phyloP scores from a whole-genome alignment of 2,113 vertebrate species.

The Mesoclemmys tuberculata region DNA sequence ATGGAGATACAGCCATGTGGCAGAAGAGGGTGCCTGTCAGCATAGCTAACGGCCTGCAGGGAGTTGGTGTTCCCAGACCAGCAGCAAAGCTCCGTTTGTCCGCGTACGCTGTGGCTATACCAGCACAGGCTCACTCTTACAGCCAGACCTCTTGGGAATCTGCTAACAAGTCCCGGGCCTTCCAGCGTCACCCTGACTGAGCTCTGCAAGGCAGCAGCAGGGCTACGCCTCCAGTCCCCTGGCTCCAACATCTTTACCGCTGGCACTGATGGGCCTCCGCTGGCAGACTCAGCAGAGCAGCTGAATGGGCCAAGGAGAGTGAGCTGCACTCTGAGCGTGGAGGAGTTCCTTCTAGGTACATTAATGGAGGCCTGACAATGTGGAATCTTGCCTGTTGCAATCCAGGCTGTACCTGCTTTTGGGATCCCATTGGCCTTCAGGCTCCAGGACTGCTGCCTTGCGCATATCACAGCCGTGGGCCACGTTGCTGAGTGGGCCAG shows the following conservation, averaged over 20 bases:
- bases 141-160: not conserved
- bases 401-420: not conserved
- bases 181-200: not conserved
- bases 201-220: not conserved
- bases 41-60: not conserved
- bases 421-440: not conserved
- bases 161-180: not conserved
- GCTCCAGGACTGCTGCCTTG: not conserved
- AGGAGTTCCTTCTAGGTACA: not conserved
- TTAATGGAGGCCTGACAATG: not conserved
- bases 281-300: not conserved
- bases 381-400: not conserved
- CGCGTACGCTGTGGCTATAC: not conserved
- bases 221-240: not conserved
- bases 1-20: not conserved
- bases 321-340: not conserved
- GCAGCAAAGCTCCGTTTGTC: too few relatives aligned
- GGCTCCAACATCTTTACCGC: not conserved
- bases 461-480: not conserved
- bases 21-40: not conserved
- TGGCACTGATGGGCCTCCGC: not conserved
- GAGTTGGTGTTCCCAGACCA: not conserved
- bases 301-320: not conserved
- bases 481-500: too few relatives aligned
- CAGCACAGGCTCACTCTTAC: not conserved